Base-by-base conservation (phyloP, 2,113 vertebrate species). In the Mormyrus lacerda region DNA sequence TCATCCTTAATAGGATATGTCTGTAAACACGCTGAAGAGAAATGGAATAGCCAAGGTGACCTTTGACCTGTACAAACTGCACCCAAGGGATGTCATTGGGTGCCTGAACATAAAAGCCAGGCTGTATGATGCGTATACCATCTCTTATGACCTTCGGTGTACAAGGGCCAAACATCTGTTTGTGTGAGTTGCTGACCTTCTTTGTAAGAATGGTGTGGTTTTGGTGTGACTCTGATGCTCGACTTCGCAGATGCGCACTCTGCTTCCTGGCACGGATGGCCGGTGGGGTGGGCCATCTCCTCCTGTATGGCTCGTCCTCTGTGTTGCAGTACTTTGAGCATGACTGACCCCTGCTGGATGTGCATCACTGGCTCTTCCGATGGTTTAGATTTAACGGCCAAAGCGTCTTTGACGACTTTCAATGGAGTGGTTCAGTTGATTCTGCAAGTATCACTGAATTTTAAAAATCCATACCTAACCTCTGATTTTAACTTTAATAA, bases 41-140 rank as follows among this genome's bases (percentile, higher is more conserved):
- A 96, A 93, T 1, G 95, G 96, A 44, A 95, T 98, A 27, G 96
- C 96, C 24, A 97, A 95, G 61, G 91, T 98, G 91, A 97, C 95
- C 8, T 95, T 98, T 39, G 94, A 98, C 90, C 94, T 97, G 39
- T 98, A 97, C 93, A 97, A 96, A 91, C 92, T 96, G 92, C 96
- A 94, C 89, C 97, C 97, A 9, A 96, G 95, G 89, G 97, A 98
- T 90, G 95, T 97, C 92, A 94, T 97, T 88, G 97, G 97, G 58
- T 97, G 96, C 73, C 93, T 97, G 88, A 96, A 95, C 3, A 89
- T 97, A 89, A 96, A 95, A 90, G 96, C 96, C 0, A 96, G 96
- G 0, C 94, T 97, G 90, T 97, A 96, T 5, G 96, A 97, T 89
- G 95, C 95, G 87, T 96, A 98, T 91, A 95, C 96, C 0, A 89